phyloP scores from a whole-genome alignment of 2,113 vertebrate genomes.

The Melanocharis versteri region DNA sequence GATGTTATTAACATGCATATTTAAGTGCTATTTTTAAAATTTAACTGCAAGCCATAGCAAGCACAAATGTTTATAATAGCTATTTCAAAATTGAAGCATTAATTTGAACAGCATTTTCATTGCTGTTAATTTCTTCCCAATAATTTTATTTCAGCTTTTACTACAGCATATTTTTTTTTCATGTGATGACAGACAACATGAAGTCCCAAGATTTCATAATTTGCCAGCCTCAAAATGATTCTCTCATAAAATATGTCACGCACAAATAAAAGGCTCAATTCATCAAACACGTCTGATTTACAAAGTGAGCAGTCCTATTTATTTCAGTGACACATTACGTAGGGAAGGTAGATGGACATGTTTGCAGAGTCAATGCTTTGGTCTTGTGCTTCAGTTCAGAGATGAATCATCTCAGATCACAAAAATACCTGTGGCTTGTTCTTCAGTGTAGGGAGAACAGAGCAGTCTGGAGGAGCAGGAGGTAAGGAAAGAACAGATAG shows the following conservation, averaged over 20 bases:
- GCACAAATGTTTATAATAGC: conserved; percentile 75
- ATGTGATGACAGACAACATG: background rate
- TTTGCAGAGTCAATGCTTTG: background rate
- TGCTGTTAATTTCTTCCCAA: conserved; percentile 63
- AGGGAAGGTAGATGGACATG: background rate
- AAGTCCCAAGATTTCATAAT: background rate
- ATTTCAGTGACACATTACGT: background rate
- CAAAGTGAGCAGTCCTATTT: background rate
- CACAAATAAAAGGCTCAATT: background rate
- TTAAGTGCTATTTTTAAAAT: conserved; percentile 79
- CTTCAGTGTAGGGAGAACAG: background rate
- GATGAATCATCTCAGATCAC: background rate
- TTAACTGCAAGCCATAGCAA: conserved; percentile 73
- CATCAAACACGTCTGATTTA: background rate
- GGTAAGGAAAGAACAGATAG: background rate
- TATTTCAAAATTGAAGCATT: conserved; percentile 63
- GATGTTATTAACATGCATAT: conserved; percentile 78
- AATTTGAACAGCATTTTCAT: conserved; percentile 60
- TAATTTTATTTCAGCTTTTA: conserved; percentile 62
- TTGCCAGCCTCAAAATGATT: background rate
- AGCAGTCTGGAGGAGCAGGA: background rate
- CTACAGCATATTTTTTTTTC: background rate
- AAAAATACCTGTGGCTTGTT: background rate
- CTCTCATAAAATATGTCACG: background rate
- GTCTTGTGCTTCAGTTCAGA: background rate